These are phyloP conservation scores for Megaceryle alcyon DNA, from an alignment of 2,797 vertebrate species.

Conservation along the genomic window DNA sequence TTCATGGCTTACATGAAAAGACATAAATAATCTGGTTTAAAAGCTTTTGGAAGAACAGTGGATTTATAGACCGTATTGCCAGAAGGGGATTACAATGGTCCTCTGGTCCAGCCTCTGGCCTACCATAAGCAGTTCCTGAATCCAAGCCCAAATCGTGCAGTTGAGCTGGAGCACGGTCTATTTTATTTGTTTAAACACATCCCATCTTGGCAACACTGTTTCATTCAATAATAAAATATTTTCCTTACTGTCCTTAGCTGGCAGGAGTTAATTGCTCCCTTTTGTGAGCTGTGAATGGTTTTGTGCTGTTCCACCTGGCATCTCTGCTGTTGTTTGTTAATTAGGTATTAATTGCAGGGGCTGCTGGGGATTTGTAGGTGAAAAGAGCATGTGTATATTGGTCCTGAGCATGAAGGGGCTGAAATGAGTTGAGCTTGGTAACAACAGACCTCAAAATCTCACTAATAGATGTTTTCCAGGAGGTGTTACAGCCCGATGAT, in stretches of 20 bases:
- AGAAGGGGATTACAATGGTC: neutral
- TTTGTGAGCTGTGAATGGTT: constrained; percentile 56
- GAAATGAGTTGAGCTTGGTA: constrained; percentile 16
- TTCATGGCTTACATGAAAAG: neutral
- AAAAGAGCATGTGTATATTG: constrained; percentile 6
- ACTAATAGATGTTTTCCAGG: constrained; percentile 1
- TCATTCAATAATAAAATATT: constrained; percentile 62
- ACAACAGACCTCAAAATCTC: neutral
- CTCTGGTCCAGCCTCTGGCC: neutral
- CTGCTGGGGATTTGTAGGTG: constrained; percentile 61
- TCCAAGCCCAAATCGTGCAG: neutral
- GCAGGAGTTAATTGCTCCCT: constrained; percentile 71
- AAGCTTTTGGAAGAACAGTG: neutral
- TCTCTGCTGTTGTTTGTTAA: constrained; percentile 77
- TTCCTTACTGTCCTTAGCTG: constrained; percentile 41
- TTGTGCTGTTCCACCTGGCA: constrained; percentile 75
- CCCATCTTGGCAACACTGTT: neutral
- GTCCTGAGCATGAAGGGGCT: neutral
- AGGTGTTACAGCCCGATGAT: neutral
- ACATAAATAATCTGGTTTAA: constrained; percentile 12
- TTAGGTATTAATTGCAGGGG: constrained; percentile 75
- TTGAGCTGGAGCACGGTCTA: neutral
- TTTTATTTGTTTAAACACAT: constrained; percentile 3
- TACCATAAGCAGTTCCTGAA: neutral
- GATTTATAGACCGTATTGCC: neutral